Conservation (phyloP, 2,797 vertebrate species). For the Melanotaenia maccullochi region DNA sequence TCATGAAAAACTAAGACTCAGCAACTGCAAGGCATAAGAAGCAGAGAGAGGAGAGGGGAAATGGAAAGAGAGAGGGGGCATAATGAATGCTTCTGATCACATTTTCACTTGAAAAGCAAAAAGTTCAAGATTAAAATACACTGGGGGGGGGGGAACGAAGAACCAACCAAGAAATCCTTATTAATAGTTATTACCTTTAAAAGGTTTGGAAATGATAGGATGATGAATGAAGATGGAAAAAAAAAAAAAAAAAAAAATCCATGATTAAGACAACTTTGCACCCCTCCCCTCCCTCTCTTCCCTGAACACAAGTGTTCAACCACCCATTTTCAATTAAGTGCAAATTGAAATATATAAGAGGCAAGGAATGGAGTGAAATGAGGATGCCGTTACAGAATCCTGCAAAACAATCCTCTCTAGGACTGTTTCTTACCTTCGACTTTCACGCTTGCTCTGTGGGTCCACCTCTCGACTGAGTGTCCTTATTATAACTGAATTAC, state of each 20-base stretch:
- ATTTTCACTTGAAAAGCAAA: conserved; percentile 54
- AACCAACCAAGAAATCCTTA: neutral
- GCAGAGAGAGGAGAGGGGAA: conserved; percentile 10
- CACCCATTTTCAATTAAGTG: conserved; percentile 64
- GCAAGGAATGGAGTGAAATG: conserved; percentile 55
- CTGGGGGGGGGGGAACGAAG: neutral
- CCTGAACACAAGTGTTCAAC: conserved; percentile 44
- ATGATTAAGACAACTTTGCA: conserved; percentile 67
- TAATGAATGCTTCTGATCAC: conserved; percentile 43
- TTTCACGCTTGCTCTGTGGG: neutral
- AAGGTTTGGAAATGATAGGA: conserved; percentile 47
- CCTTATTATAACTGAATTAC: conserved; percentile 8
- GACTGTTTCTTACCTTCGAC: conserved; percentile 1
- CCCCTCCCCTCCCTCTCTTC: neutral
- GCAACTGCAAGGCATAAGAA: conserved; percentile 70
- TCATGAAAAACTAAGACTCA: conserved; percentile 65
- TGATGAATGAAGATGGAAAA: conserved; percentile 25
- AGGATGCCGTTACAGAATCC: conserved; percentile 43
- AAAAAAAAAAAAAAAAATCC: neutral
- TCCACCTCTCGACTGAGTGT: conserved; percentile 21
- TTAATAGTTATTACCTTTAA: conserved; percentile 24
- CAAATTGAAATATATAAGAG: conserved; percentile 64
- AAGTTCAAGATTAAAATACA: conserved; percentile 20
- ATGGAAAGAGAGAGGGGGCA: conserved; percentile 16
- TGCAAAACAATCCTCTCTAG: conserved; percentile 23